Conservation (phyloP, 2,113 vertebrate genomes). For the Salvelinus namaycush region DNA sequence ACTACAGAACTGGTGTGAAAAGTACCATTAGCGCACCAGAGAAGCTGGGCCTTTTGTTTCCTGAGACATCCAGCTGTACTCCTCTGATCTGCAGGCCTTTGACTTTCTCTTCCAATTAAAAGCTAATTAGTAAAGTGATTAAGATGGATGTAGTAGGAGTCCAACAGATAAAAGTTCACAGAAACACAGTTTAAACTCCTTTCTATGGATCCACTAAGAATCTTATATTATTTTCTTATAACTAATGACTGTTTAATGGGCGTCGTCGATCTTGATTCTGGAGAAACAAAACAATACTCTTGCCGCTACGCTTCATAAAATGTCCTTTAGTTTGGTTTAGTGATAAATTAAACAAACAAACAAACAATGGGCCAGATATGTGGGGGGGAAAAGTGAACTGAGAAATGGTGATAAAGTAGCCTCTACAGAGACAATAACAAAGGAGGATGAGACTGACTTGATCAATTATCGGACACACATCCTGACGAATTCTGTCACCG, state of each 20-base stretch:
- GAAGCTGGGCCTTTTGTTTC: neutral
- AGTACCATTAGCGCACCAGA: neutral
- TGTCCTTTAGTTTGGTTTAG: neutral
- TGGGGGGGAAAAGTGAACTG: no score
- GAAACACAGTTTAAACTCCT: neutral
- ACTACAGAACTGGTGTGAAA: no score
- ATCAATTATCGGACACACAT: no score
- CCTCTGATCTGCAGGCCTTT: neutral
- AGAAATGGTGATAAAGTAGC: no score
- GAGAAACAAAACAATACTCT: neutral
- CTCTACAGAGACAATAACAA: no score
- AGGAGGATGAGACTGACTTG: no score
- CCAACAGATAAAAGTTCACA: neutral
- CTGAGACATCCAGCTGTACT: neutral
- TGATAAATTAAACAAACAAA: no score
- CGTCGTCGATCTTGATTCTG: neutral
- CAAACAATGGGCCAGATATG: no score
- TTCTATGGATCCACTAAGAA: neutral
- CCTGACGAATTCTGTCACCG: no score
- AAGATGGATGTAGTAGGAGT: neutral
- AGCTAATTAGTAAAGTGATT: neutral
- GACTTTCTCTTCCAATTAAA: slow-evolving; percentile 1
- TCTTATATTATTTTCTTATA: neutral
- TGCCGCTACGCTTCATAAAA: neutral
- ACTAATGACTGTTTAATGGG: no score